phyloP scores from a whole-genome alignment of 2,888 invertebrate species.

The Ceriagrion tenellum region DNA sequence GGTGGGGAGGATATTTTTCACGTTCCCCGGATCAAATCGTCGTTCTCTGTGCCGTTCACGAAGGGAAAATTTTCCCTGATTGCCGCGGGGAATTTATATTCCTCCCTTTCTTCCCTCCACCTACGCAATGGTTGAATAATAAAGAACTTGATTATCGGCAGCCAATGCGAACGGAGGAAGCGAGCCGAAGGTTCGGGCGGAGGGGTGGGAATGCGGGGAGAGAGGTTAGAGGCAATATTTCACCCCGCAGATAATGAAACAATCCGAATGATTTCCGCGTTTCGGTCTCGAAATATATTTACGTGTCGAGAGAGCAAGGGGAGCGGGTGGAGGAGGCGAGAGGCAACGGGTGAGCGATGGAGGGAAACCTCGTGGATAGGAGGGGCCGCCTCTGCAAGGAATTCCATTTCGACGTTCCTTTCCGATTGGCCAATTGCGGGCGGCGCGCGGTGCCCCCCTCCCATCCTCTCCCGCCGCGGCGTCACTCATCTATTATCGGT shows the following conservation, averaged over 20 bases:
- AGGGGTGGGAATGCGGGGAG: background rate
- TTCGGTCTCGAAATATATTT: slow-evolving; percentile 36
- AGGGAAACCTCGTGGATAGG: background rate
- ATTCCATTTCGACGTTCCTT: slow-evolving; percentile 43
- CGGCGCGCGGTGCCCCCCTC: background rate
- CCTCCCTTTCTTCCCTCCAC: background rate
- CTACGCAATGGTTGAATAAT: slow-evolving; percentile 23
- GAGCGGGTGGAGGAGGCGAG: background rate
- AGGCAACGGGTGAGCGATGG: slow-evolving; percentile 1
- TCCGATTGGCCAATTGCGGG: slow-evolving; percentile 36
- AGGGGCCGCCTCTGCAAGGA: background rate
- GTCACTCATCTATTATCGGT: slow-evolving; percentile 48
- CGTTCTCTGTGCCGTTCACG: background rate
- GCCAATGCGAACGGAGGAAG: background rate
- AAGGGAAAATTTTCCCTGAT: slow-evolving; percentile 13
- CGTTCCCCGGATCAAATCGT: background rate
- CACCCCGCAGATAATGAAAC: slow-evolving; percentile 26
- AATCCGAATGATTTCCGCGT: slow-evolving; percentile 39
- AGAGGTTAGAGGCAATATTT: background rate
- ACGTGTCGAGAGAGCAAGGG: background rate
- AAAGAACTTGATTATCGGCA: slow-evolving; percentile 39
- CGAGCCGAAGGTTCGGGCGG: background rate
- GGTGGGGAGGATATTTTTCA: background rate
- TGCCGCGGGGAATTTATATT: slow-evolving; percentile 11
- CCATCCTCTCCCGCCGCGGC: background rate